phyloP scores from a whole-genome alignment of 2,113 vertebrate genomes.

The Odontophorus gujanensis region DNA sequence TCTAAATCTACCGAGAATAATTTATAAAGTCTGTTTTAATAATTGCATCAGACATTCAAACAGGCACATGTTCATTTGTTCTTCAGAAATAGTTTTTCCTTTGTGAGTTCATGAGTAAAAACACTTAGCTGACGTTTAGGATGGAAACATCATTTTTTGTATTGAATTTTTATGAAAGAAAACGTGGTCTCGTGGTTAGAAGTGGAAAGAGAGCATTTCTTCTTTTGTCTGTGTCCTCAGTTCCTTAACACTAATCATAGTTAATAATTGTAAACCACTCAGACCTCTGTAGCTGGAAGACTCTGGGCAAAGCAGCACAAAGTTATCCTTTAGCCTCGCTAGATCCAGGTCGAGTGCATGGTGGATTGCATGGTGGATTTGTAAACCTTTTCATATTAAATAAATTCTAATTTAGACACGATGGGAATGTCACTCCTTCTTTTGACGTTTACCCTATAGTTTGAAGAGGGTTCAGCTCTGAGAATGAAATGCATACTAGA shows the following conservation, averaged over 20 bases:
- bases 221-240: neutral
- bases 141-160: conserved; percentile 6
- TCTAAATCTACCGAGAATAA: neutral
- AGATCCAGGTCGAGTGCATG: conserved; percentile 37
- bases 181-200: neutral
- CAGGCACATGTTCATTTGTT: conserved; percentile 1
- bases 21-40: neutral
- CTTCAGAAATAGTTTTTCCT: neutral
- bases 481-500: neutral
- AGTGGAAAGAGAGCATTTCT: conserved; percentile 7
- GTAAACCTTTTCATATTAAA: conserved; percentile 16
- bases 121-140: neutral
- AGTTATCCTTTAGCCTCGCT: neutral
- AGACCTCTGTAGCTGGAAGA: conserved; percentile 22
- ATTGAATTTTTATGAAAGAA: neutral
- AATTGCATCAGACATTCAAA: neutral
- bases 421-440: conserved; percentile 54
- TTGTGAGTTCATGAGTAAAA: conserved; percentile 6
- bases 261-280: conserved; percentile 6
- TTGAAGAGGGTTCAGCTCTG: neutral
- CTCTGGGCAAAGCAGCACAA: conserved; percentile 11
- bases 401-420: conserved; percentile 44
- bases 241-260: conserved; percentile 1
- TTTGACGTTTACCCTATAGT: conserved; percentile 25
- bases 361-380: conserved; percentile 54